Conservation (phyloP, 2,888 invertebrate species). For the Brachylomia viminalis region DNA sequence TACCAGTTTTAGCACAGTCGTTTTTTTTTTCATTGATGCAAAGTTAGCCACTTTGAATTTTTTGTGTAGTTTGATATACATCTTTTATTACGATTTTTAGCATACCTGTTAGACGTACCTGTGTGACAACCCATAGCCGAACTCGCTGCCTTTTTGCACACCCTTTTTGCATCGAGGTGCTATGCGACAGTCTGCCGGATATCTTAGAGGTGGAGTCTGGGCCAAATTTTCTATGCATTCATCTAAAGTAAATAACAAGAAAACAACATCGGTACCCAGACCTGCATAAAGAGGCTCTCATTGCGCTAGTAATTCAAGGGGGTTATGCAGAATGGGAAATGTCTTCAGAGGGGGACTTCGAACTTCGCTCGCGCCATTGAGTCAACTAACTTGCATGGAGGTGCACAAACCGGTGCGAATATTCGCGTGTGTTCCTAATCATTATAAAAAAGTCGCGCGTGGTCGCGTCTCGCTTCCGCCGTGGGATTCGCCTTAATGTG, state of each 20-base stretch:
- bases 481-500: neutral
- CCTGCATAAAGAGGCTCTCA: neutral
- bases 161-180: slow-evolving; percentile 62
- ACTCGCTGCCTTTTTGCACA: slow-evolving; percentile 70
- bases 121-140: slow-evolving; percentile 77
- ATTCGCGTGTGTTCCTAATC: neutral
- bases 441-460: neutral
- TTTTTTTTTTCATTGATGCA: neutral
- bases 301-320: neutral
- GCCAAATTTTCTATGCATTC: neutral
- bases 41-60: neutral
- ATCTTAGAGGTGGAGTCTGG: slow-evolving; percentile 7
- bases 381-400: neutral
- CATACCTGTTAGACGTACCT: slow-evolving; percentile 65
- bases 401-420: neutral
- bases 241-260: slow-evolving; percentile 14
- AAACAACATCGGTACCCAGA: neutral
- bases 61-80: neutral
- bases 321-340: neutral
- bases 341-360: neutral
- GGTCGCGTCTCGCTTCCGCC: neutral
- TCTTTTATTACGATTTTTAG: neutral
- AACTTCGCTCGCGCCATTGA: neutral
- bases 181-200: slow-evolving; percentile 59
- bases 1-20: no score